A percentile compares a stretch with the other conserved stretches of the same genome.
These are phyloP conservation scores for Patiria miniata DNA, from an alignment of 35 echinoderm and acorn worm species.

Conservation along the genomic window DNA sequence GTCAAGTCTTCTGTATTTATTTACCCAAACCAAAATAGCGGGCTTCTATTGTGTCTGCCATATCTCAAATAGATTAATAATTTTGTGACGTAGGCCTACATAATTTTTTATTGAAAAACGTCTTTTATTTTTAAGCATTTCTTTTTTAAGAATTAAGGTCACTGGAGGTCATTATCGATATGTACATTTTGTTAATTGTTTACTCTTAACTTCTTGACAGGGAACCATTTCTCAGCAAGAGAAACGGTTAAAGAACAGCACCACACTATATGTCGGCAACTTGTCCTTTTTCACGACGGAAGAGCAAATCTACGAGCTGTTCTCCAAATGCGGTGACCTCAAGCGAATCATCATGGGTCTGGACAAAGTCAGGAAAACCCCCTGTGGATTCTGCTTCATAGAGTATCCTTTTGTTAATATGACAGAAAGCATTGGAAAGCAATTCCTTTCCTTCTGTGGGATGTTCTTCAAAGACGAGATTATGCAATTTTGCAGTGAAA, in stretches of 20 bases:
- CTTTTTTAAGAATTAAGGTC: neutral
- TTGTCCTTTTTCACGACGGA: slow-evolving; percentile 92
- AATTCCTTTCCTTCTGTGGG: no score
- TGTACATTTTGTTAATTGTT: neutral
- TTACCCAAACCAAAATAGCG: no score
- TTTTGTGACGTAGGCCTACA: no score
- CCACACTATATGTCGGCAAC: slow-evolving; percentile 85
- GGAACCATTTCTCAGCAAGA: slow-evolving; percentile 79
- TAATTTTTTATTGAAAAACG: no score
- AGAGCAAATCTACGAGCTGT: slow-evolving; percentile 93
- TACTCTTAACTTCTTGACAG: slow-evolving; percentile 13
- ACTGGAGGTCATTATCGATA: neutral
- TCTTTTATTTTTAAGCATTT: no score
- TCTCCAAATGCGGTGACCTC: slow-evolving; percentile 87
- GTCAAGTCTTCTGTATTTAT: no score
- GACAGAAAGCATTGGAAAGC: no score
- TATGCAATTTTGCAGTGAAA: no score
- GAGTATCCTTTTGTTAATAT: slow-evolving; percentile 76
- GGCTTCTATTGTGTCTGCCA: no score
- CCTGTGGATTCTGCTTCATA: slow-evolving; percentile 96
- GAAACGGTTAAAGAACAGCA: slow-evolving; percentile 51
- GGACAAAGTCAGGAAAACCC: slow-evolving; percentile 92
- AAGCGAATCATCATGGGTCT: slow-evolving; percentile 95
- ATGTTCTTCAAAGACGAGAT: no score
- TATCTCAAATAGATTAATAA: no score